phyloP scores from a whole-genome alignment of 2,888 invertebrate genomes.

The Coelopa pilipes region DNA sequence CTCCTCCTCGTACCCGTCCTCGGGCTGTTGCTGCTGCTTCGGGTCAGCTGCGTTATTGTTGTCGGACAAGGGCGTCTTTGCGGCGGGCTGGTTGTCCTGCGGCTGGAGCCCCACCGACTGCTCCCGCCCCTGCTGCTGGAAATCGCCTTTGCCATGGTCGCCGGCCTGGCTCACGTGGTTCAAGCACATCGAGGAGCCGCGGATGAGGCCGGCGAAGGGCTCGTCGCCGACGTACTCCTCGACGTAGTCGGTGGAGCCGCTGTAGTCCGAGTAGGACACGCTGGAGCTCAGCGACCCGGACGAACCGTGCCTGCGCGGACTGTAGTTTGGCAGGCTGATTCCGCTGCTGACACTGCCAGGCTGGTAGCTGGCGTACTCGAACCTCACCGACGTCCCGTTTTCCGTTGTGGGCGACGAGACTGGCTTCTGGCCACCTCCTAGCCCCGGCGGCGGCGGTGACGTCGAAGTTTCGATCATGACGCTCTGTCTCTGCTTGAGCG shows the following conservation, averaged over 20 bases:
- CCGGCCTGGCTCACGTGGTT: neutral
- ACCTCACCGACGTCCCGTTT: too few species aligned
- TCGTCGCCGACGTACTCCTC: slow-evolving; percentile 88
- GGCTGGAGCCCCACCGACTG: too few species aligned
- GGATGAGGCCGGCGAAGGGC: slow-evolving; percentile 85
- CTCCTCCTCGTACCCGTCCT: neutral
- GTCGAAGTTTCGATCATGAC: neutral
- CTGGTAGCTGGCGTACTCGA: too few species aligned
- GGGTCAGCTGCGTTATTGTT: neutral
- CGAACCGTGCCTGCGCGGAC: neutral
- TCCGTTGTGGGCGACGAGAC: too few species aligned
- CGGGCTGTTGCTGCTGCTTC: neutral
- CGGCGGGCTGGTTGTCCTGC: neutral
- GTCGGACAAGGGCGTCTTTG: neutral
- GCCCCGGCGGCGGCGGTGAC: neutral
- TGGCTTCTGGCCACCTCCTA: too few species aligned
- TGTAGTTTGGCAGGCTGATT: neutral
- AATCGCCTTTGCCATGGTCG: too few species aligned
- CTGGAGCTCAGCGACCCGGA: slow-evolving; percentile 81
- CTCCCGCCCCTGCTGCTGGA: too few species aligned
- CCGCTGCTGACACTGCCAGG: too few species aligned
- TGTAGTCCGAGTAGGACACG: slow-evolving; percentile 80
- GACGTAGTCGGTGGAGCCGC: slow-evolving; percentile 79
- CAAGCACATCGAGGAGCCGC: slow-evolving; percentile 74
- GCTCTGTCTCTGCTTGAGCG: slow-evolving; percentile 54